Evolutionary conservation across 2,888 invertebrate species (phyloP).

Genomic region (Phyto melanocephala): DNA sequence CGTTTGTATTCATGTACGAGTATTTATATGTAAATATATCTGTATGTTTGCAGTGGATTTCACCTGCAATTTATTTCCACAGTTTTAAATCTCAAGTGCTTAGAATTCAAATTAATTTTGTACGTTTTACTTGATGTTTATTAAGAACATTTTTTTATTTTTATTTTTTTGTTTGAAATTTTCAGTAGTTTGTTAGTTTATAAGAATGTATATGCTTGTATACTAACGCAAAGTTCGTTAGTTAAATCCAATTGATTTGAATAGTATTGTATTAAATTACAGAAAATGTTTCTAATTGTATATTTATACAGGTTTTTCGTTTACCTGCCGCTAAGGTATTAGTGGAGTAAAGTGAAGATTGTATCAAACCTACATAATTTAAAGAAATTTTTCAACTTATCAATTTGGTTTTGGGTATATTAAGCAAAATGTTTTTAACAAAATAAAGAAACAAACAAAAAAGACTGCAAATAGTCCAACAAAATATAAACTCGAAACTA

Average conservation of each 20-base stretch:
- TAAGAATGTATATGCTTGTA: not conserved
- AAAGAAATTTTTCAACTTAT: no score
- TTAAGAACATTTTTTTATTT: slow-evolving; percentile 21
- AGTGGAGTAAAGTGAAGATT: no score
- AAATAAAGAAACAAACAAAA: no score
- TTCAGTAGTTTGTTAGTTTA: not conserved
- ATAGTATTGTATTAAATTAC: not conserved
- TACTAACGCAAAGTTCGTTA: slow-evolving; percentile 30
- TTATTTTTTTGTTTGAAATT: not conserved
- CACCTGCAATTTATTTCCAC: slow-evolving; percentile 31
- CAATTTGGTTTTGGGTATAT: no score
- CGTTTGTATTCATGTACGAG: not conserved
- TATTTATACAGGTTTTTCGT: no score
- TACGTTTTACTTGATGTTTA: slow-evolving; percentile 44
- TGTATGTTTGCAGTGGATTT: not conserved
- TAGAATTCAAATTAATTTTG: slow-evolving; percentile 56
- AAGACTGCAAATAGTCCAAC: no score
- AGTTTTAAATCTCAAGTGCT: slow-evolving; percentile 50
- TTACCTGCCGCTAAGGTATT: no score
- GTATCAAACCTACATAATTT: no score
- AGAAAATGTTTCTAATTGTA: no score
- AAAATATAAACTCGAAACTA: no score
- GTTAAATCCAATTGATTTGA: slow-evolving; percentile 24
- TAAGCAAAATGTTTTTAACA: no score
- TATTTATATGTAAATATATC: not conserved